Evolutionary conservation across 2,888 invertebrate genomes (phyloP), one percentile per base, ranked within the genome.

Genomic region (Seira sanloemensis): DNA sequence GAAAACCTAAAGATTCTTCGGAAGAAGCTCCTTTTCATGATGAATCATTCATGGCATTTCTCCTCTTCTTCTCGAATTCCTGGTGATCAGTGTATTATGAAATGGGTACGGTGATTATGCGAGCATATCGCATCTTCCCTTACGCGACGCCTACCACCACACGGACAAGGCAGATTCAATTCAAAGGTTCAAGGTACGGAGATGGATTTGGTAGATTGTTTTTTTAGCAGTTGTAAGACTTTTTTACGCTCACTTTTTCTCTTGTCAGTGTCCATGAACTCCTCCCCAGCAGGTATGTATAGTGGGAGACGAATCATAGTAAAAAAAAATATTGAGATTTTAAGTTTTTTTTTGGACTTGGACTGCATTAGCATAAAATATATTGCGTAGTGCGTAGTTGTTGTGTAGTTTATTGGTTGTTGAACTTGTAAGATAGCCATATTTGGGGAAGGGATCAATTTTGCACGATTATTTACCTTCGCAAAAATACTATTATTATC

Each of bases 101-200:
- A 76, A 66, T 21, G 25, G 18, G 50, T 58, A 75, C 24, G 4
- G 74, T 67, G 66, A 78, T 66, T 65, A 37, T 37, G 37, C 37
- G 5, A 37, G 37, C 37, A 1, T 50, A 25, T 26, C 18, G 54
- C 46, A 7, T 68, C 72, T 78, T 72, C 78, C 78, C 78, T 78
- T 78, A 62, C 71, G 19, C 19, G 68, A 27, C 68, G 68, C 68
- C 68, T 68, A 68, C 68, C 25, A 68, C 71, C 19, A 23, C 7
- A 46, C n/a, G n/a, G n/a, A n/a, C n/a, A n/a, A n/a, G n/a, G 46
- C 12, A 25, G 25, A 9, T 71, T 46, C 18, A 46, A 46, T 71
- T 37, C 66, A 66, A 66, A 74, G 37, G 78, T 73, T 79, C 78
- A 79, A 79, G 78, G 73, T 79, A 79, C 78, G 78, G 18, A 62